Base-by-base conservation (phyloP, 2,113 vertebrate genomes). In the Elephantulus edwardii region DNA sequence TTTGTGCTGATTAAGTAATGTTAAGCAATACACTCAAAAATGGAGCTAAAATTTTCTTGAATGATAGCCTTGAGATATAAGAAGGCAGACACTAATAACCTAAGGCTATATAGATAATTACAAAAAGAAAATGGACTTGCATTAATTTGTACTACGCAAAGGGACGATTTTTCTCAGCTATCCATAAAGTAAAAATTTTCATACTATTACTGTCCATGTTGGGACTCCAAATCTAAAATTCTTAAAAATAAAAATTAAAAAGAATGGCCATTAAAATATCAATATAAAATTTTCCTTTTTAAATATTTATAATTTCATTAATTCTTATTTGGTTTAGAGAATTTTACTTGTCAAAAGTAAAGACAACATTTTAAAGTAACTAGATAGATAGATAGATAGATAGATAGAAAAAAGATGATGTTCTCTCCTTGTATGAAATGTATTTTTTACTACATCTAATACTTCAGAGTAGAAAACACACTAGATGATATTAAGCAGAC, bases 401-500 rank as follows among this genome's bases (percentile, higher is more conserved):
- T n/a, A 35, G 54, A 24, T 80, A 82, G n/a, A n/a, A 87, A 77
- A 2, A 22, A 77, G 8, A 58, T 38, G 56, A 38, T n/a, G 30
- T 16, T 11, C 30, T 76, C 38, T 58, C 81, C 26, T 42, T 72
- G 74, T 17, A 52, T 70, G 14, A 87, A 16, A 87, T 22, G 81
- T 66, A 56, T 68, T 24, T 83, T 42, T 84, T 35, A 44, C 68
- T 91, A 80, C 17, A 6, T 71, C 2, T 84, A 91, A 38, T 40
- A 60, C 11, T 72, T 56, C 11, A 83, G 44, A 90, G 11, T 42
- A 20, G 38, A 50, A 91, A 83, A 80, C 84, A 33, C 62, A 77
- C 6, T 54, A 87, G 42, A 88, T 77, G 52, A 85, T 46, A 72
- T 64, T 86, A 60, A 5, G n/a, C 82, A 94, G 72, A 81, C 66